phyloP scores from a whole-genome alignment of 2,113 vertebrate genomes.

The Equus przewalskii region DNA sequence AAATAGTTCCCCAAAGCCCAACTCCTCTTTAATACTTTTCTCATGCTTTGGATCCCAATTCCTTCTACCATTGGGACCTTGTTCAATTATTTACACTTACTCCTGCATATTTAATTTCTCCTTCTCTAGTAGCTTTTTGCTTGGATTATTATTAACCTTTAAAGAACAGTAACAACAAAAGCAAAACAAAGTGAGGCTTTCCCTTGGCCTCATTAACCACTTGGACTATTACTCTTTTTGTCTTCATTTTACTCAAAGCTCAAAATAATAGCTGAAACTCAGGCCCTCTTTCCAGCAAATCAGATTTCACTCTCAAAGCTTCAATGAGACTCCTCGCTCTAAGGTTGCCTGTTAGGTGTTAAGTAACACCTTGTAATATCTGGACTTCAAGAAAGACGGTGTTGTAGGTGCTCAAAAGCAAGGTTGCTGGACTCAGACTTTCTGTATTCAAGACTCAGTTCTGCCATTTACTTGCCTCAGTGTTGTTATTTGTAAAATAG shows the following conservation, averaged over 20 bases:
- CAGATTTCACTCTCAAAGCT: background rate
- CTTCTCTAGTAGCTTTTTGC: background rate
- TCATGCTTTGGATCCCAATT: background rate
- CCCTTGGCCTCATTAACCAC: background rate
- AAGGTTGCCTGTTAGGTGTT: background rate
- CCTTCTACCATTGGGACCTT: background rate
- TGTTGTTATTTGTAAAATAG: background rate
- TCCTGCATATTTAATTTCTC: background rate
- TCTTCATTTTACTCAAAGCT: background rate
- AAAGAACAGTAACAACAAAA: background rate
- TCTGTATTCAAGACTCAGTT: background rate
- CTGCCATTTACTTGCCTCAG: background rate
- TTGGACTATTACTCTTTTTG: background rate
- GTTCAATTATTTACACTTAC: background rate
- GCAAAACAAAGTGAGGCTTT: background rate
- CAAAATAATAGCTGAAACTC: background rate
- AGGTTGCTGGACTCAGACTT: background rate
- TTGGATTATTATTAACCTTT: constrained; percentile 11
- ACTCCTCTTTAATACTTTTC: background rate
- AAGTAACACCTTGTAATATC: background rate
- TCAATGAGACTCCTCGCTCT: background rate
- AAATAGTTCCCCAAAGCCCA: background rate
- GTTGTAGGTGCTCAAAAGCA: background rate
- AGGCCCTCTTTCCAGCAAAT: background rate
- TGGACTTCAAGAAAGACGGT: background rate